phyloP scores from a whole-genome alignment of 2,888 invertebrate species.

The Hydropsyche betteni region DNA sequence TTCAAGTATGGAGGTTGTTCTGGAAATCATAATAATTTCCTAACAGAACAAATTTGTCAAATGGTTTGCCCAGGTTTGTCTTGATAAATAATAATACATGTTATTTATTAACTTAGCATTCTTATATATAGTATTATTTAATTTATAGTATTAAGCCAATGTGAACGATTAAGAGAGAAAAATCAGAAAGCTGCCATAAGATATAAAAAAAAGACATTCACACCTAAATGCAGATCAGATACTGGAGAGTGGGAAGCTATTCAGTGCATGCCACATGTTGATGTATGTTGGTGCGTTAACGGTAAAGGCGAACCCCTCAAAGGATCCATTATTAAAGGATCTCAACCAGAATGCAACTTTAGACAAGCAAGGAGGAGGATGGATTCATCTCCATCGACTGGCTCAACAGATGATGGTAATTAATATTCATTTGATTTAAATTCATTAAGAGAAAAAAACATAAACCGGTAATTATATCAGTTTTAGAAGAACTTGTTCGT shows the following conservation, averaged over 20 bases:
- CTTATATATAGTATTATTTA: background rate
- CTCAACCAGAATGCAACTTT: constrained; percentile 81
- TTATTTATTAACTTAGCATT: too few species aligned
- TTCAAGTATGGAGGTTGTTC: constrained; percentile 78
- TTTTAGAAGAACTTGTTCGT: constrained; percentile 75
- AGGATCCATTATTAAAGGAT: constrained; percentile 79
- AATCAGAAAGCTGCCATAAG: constrained; percentile 77
- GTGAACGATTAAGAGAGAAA: constrained; percentile 81
- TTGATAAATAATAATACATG: background rate
- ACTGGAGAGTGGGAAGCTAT: constrained; percentile 83
- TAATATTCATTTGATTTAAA: constrained; percentile 35
- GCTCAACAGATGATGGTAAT: constrained; percentile 54
- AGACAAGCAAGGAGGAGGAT: constrained; percentile 76
- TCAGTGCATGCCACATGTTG: constrained; percentile 76
- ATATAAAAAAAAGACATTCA: constrained; percentile 78
- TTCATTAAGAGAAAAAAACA: constrained; percentile 54
- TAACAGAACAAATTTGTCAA: constrained; percentile 80
- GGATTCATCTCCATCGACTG: constrained; percentile 55
- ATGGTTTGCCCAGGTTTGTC: constrained; percentile 78
- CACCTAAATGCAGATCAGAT: constrained; percentile 77
- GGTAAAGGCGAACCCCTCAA: constrained; percentile 83
- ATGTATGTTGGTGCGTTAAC: constrained; percentile 89
- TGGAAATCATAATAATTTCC: constrained; percentile 87
- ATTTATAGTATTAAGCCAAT: constrained; percentile 75
- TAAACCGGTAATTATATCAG: constrained; percentile 55